phyloP scores from a whole-genome alignment of 2,888 invertebrate genomes.

The Pantelozetes paolii region DNA sequence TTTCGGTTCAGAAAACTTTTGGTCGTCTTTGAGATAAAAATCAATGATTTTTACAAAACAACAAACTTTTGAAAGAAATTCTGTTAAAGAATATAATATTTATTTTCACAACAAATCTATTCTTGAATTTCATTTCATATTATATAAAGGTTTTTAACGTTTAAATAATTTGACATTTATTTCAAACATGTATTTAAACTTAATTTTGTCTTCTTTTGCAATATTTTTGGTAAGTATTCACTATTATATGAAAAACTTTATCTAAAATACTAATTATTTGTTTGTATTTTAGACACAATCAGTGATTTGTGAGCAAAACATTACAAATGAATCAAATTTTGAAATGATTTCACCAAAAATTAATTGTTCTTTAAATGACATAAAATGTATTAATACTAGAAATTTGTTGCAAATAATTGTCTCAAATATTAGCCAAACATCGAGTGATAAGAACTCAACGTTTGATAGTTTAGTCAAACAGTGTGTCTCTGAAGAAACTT shows the following conservation, averaged over 20 bases:
- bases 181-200: neutral
- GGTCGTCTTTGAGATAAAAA: neutral
- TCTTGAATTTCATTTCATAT: neutral
- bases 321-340: neutral
- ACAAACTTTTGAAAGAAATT: neutral
- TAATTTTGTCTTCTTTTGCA: neutral
- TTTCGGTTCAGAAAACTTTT: neutral
- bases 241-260: neutral
- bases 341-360: neutral
- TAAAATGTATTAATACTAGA: neutral
- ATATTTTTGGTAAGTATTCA: neutral
- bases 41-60: neutral
- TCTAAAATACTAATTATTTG: neutral
- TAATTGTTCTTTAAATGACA: slow-evolving; percentile 10
- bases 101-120: neutral
- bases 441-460: neutral
- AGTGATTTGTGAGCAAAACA: neutral
- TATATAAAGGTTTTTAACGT: too few species aligned
- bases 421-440: neutral
- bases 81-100: neutral
- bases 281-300: neutral
- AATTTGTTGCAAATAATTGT: neutral
- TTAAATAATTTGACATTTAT: neutral
- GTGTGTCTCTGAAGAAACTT: slow-evolving; percentile 29
- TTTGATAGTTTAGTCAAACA: neutral